phyloP scores from a whole-genome alignment of 64 coral and sea anemone genomes.

The Porites australiensis region DNA sequence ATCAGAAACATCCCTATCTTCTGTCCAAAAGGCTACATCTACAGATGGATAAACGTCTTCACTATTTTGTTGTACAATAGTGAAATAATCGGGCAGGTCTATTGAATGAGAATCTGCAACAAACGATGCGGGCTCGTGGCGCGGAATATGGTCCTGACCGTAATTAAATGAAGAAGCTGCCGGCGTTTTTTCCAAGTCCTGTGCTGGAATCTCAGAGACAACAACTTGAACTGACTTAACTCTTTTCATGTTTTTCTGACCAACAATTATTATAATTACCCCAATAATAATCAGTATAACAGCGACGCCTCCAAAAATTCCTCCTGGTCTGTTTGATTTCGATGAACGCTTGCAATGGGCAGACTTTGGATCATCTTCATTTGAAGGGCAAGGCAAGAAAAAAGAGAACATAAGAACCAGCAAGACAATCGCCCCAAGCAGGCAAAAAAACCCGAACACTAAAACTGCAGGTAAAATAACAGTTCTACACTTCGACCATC shows the following conservation, averaged over 20 bases:
- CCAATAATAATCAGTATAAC: background rate
- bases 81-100: constrained; percentile 12
- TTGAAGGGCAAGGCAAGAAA: no score
- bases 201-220: background rate
- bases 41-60: background rate
- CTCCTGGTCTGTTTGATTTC: no score
- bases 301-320: background rate
- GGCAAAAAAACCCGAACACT: no score
- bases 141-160: background rate
- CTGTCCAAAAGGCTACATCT: background rate
- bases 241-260: background rate
- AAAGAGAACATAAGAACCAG: no score
- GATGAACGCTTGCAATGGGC: no score
- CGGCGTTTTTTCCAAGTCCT: constrained; percentile 6
- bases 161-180: background rate
- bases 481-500: no score
- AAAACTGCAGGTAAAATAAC: no score
- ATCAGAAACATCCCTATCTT: background rate
- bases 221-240: background rate
- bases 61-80: background rate
- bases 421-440: no score
- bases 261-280: background rate
- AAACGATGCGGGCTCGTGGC: background rate
- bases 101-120: background rate
- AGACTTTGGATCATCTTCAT: no score